These are phyloP conservation scores for Odontamblyopus rebecca DNA, from an alignment of 2,797 vertebrate species.

Conservation along the genomic window DNA sequence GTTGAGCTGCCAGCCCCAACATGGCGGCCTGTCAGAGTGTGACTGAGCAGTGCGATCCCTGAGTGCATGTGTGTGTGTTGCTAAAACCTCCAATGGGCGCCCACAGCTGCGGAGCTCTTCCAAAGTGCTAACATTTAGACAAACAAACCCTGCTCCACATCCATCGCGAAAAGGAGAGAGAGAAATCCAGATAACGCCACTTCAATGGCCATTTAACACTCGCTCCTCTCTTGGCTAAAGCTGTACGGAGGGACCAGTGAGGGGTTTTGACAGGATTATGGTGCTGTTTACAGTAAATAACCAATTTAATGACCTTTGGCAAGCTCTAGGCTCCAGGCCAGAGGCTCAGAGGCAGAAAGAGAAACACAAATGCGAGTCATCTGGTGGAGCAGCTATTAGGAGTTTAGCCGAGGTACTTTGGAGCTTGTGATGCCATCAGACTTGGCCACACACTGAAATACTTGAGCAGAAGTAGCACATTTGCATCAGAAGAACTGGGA, in stretches of 20 bases:
- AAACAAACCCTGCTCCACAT: conserved; percentile 71
- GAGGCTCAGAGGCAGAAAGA: conserved; percentile 52
- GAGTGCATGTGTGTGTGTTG: conserved; percentile 34
- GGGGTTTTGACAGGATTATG: conserved; percentile 64
- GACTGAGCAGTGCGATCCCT: conserved; percentile 67
- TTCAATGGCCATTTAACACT: conserved; percentile 62
- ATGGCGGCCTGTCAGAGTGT: conserved; percentile 79
- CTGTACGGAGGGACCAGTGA: conserved; percentile 51
- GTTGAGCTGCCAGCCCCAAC: conserved; percentile 78
- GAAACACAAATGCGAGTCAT: conserved; percentile 70
- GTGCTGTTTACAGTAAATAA: conserved; percentile 73
- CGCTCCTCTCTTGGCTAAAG: conserved; percentile 49
- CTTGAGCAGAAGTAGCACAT: conserved; percentile 41
- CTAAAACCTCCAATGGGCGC: conserved; percentile 65
- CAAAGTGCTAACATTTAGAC: conserved; percentile 78
- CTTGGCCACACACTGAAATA: conserved; percentile 37
- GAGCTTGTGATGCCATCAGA: conserved; percentile 41
- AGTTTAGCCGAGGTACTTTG: conserved; percentile 50
- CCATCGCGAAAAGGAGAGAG: conserved; percentile 48
- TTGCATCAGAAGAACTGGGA: conserved; percentile 44
- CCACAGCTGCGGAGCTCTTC: conserved; percentile 73
- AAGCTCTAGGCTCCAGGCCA: conserved; percentile 57
- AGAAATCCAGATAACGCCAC: conserved; percentile 65
- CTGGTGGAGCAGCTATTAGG: conserved; percentile 63
- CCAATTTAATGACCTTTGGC: conserved; percentile 69